Conservation (phyloP, 2,888 invertebrate species). For the Acleris literana region DNA sequence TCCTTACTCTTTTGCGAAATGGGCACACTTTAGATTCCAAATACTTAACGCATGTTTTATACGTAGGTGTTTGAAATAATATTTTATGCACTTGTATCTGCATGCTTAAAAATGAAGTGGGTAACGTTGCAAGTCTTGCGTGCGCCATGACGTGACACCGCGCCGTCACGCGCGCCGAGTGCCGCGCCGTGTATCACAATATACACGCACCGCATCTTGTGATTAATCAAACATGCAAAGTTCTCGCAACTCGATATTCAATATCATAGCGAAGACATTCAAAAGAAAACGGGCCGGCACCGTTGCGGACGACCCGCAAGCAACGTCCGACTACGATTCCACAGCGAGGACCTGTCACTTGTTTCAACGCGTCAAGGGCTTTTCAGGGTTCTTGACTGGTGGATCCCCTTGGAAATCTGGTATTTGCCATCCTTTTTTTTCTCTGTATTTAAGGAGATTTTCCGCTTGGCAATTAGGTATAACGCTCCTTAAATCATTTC, state of each 20-base stretch:
- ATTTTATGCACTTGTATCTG: not conserved
- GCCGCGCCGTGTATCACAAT: conserved; percentile 48
- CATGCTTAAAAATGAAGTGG: not conserved
- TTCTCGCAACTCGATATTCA: conserved; percentile 3
- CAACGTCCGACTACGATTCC: too few relatives aligned
- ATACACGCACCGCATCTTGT: conserved; percentile 39
- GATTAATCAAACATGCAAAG: conserved; percentile 33
- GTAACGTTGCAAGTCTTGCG: conserved; percentile 55
- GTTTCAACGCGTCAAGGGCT: too few relatives aligned
- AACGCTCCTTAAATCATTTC: too few relatives aligned
- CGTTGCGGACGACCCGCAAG: too few relatives aligned
- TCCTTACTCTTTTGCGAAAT: too few relatives aligned
- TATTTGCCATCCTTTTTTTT: too few relatives aligned
- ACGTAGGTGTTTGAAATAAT: not conserved
- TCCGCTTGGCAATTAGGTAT: too few relatives aligned
- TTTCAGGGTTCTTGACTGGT: too few relatives aligned
- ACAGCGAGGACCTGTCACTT: too few relatives aligned
- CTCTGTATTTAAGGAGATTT: too few relatives aligned
- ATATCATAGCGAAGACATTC: not conserved
- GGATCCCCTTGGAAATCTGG: too few relatives aligned
- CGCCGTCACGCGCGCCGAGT: conserved; percentile 71
- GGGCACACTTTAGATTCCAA: not conserved
- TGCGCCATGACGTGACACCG: conserved; percentile 75
- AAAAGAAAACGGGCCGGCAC: not conserved
- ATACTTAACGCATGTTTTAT: not conserved